phyloP scores from a whole-genome alignment of 2,888 invertebrate genomes.

The Nomada hirtipes region DNA sequence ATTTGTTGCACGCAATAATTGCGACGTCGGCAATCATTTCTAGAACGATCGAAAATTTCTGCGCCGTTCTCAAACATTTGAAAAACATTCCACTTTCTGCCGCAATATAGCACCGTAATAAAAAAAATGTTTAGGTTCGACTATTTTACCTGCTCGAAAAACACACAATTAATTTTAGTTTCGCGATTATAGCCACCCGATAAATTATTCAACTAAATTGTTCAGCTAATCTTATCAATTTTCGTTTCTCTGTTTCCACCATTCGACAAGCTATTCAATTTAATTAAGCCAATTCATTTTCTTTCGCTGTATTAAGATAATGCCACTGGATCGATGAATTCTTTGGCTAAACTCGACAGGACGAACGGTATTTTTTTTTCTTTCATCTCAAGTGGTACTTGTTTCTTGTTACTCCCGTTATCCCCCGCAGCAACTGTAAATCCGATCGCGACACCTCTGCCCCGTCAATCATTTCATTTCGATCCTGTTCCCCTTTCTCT shows the following conservation, averaged over 20 bases:
- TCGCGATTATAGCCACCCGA: too few relatives aligned
- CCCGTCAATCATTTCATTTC: constrained; percentile 53
- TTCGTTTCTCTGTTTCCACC: too few relatives aligned
- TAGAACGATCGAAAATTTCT: too few relatives aligned
- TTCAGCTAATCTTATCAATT: too few relatives aligned
- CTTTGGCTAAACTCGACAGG: background rate
- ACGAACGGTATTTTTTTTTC: constrained; percentile 30
- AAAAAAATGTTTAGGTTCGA: background rate
- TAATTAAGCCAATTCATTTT: too few relatives aligned
- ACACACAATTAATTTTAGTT: too few relatives aligned
- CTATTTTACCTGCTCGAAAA: too few relatives aligned
- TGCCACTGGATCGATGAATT: background rate
- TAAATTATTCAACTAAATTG: too few relatives aligned
- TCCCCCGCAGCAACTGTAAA: constrained; percentile 58
- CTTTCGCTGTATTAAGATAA: too few relatives aligned
- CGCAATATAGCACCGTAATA: background rate
- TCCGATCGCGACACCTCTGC: constrained; percentile 32
- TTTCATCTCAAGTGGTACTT: background rate
- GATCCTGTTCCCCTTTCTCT: constrained; percentile 8
- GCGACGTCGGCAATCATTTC: background rate
- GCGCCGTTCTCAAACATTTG: too few relatives aligned
- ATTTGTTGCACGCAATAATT: background rate
- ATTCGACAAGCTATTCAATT: too few relatives aligned
- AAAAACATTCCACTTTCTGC: too few relatives aligned
- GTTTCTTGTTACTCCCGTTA: constrained; percentile 33